Evolutionary conservation across 35 echinoderm and acorn worm species (phyloP).

Genomic region (Ptychodera flava): DNA sequence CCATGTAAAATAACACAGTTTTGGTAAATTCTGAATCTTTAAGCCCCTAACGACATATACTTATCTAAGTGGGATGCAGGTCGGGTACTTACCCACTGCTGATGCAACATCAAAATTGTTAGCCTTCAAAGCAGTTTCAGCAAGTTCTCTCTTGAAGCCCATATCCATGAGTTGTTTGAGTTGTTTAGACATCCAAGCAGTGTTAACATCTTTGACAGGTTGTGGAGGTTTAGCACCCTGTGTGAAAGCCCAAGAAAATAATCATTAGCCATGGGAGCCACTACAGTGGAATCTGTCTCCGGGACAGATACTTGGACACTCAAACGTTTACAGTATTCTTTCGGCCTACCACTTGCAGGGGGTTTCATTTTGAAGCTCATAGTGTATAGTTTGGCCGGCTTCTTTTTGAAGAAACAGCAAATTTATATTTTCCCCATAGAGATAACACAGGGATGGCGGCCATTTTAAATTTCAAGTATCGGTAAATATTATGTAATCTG

Average conservation of each 20-base stretch:
- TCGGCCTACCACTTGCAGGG: no score
- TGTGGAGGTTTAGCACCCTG: neutral
- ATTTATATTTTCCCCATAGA: constrained; percentile 2
- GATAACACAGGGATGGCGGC: no score
- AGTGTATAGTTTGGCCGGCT: neutral
- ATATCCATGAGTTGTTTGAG: constrained; percentile 77
- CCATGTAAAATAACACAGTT: no score
- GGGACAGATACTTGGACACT: no score
- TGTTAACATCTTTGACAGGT: neutral
- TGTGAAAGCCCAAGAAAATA: neutral
- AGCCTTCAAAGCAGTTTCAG: constrained; percentile 68
- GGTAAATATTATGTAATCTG: no score
- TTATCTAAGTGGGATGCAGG: no score
- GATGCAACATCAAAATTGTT: constrained; percentile 79
- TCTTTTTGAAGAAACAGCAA: neutral
- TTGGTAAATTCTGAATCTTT: no score
- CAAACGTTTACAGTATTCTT: no score
- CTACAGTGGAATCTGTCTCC: constrained; percentile 50
- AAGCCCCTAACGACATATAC: no score
- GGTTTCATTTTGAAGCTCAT: constrained; percentile 31
- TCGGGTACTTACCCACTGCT: constrained; percentile 83
- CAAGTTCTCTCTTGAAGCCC: constrained; percentile 72
- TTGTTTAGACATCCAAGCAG: constrained; percentile 15
- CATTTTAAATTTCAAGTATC: no score
- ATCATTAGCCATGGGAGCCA: neutral